These are phyloP conservation scores for Geococcyx californianus DNA, from an alignment of 2,113 vertebrate genomes.

Conservation along the genomic window DNA sequence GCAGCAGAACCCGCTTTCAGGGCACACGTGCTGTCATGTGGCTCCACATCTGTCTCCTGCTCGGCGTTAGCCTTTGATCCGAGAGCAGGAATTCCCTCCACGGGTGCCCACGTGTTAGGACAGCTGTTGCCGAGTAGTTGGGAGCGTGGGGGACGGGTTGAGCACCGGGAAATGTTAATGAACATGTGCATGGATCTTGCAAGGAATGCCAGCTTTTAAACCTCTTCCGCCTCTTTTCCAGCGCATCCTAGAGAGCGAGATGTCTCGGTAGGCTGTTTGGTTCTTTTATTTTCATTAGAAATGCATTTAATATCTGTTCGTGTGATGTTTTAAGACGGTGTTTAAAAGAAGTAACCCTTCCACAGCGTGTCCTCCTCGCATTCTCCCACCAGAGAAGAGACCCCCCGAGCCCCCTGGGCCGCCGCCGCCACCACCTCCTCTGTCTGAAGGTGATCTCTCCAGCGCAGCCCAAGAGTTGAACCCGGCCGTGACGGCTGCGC, in stretches of 20 bases:
- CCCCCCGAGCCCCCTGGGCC: conserved; percentile 86
- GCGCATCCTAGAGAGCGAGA: not conserved
- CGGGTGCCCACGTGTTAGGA: not conserved
- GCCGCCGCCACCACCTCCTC: conserved; percentile 61
- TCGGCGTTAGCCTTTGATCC: not conserved
- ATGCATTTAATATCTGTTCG: conserved; percentile 56
- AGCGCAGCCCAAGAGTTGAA: conserved; percentile 80
- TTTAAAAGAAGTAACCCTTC: conserved; percentile 85
- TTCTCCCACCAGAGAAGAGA: conserved; percentile 85
- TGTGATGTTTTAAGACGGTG: conserved; percentile 70
- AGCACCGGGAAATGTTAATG: not conserved
- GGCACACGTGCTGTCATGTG: not conserved
- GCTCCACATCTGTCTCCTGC: not conserved
- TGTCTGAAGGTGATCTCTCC: conserved; percentile 70
- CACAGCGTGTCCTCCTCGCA: conserved; percentile 81
- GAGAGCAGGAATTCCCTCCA: not conserved
- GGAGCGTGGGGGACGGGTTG: not conserved
- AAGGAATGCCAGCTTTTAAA: not conserved
- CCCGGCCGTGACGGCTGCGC: conserved; percentile 87
- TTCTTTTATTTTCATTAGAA: not conserved
- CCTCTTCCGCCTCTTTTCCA: not conserved
- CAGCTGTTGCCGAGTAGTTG: not conserved
- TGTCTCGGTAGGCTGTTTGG: not conserved
- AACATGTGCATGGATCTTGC: not conserved
- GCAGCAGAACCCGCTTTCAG: not conserved